A percentile compares a stretch with the other conserved stretches of the same genome.
Conservation (phyloP, 2,888 invertebrate genomes). For the Trissonchulus latispiculum region DNA sequence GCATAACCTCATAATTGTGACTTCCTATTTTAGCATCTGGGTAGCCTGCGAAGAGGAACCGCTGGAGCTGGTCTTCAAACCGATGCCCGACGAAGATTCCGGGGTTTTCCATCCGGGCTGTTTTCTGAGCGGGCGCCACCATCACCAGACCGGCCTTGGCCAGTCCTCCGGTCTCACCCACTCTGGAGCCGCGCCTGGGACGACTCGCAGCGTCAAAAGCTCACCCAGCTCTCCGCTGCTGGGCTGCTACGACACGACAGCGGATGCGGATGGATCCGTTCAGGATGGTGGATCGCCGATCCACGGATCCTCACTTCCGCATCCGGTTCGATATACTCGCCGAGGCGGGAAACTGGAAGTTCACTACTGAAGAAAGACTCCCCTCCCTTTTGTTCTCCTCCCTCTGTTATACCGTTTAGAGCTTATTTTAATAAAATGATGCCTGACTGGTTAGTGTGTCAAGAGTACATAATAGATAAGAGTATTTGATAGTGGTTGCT, state of each 20-base stretch:
- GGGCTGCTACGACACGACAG: neutral
- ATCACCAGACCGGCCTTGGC: neutral
- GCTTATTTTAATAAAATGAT: too few relatives aligned
- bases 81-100: conserved; percentile 14
- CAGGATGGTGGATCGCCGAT: neutral
- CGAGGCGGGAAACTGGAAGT: conserved; percentile 8
- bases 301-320: conserved; percentile 1
- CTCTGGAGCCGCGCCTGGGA: too few relatives aligned
- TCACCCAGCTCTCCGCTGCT: conserved; percentile 14
- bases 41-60: conserved; percentile 18
- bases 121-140: neutral
- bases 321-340: conserved; percentile 7
- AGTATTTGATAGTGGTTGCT: too few relatives aligned
- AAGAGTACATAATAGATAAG: too few relatives aligned
- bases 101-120: conserved; percentile 8
- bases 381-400: too few relatives aligned
- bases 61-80: conserved; percentile 18
- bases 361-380: conserved; percentile 4
- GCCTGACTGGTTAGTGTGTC: too few relatives aligned
- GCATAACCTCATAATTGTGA: too few relatives aligned
- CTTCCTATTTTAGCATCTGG: conserved; percentile 17
- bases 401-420: too few relatives aligned
- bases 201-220: too few relatives aligned
- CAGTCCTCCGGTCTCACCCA: too few relatives aligned
- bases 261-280: neutral